Percentiles rank a stretch among this genome's conserved stretches.
These are phyloP conservation scores for Rhagium mordax DNA, from an alignment of 2,888 invertebrate genomes.

Conservation along the genomic window DNA sequence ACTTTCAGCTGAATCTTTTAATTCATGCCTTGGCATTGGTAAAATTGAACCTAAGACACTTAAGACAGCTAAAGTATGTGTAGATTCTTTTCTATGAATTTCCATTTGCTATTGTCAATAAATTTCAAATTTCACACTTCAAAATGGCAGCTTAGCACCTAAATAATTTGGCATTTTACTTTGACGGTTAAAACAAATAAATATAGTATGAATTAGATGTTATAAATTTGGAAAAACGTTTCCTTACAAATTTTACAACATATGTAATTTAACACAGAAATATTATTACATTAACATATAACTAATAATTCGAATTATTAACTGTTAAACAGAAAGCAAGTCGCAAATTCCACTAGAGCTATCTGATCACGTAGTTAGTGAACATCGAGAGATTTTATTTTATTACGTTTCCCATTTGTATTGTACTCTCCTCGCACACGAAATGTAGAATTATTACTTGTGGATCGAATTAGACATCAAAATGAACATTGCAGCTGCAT, in stretches of 20 bases:
- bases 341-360: background rate
- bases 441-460: background rate
- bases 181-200: no score
- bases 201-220: no score
- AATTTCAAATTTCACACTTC: no score
- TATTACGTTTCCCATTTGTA: conserved; percentile 6
- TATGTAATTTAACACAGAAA: background rate
- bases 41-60: no score
- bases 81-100: no score
- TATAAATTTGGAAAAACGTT: no score
- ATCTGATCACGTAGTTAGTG: conserved; percentile 8
- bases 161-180: no score
- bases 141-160: no score
- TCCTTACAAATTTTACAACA: background rate
- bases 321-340: background rate
- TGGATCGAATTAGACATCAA: background rate
- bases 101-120: no score
- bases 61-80: no score
- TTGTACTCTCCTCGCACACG: conserved; percentile 1
- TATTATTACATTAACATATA: background rate
- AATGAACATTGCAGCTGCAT: conserved; percentile 4
- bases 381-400: conserved; percentile 10
- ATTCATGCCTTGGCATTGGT: no score
- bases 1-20: no score
- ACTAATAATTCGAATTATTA: background rate